Conservation (phyloP, 2,888 invertebrate genomes). For the Encarsia formosa region DNA sequence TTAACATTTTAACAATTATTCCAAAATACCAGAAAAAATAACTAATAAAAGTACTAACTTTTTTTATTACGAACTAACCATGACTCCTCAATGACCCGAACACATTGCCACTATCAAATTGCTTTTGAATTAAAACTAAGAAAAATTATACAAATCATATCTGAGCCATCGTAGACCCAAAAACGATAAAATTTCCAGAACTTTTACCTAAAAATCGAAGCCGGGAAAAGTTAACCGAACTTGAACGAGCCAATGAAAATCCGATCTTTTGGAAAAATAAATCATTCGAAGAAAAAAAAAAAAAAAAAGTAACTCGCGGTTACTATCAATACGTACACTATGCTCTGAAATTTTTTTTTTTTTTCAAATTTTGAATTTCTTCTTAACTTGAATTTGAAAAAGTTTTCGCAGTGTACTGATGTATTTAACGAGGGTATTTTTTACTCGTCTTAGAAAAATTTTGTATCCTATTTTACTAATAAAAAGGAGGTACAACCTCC, state of each 20-base stretch:
- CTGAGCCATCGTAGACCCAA: constrained; percentile 57
- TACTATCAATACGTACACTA: no score
- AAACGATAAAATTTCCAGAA: constrained; percentile 34
- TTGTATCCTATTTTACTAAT: no score
- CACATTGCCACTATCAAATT: constrained; percentile 60
- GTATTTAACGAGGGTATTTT: no score
- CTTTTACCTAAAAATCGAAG: constrained; percentile 38
- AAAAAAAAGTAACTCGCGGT: neutral
- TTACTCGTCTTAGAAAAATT: no score
- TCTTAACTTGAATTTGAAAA: no score
- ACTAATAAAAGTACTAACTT: constrained; percentile 6
- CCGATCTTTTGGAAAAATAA: constrained; percentile 9
- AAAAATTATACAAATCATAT: constrained; percentile 52
- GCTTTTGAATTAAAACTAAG: constrained; percentile 37
- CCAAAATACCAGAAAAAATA: neutral
- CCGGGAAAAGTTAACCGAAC: constrained; percentile 53
- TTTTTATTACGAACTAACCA: constrained; percentile 26
- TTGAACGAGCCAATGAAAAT: constrained; percentile 20
- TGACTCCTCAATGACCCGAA: constrained; percentile 39
- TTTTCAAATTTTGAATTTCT: no score
- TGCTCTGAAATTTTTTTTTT: no score
- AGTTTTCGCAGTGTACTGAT: no score
- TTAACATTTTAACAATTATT: no score
- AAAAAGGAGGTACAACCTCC: no score
- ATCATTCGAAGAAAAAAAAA: constrained; percentile 8